These are phyloP conservation scores for Rutilus rutilus DNA, from an alignment of 2,113 vertebrate genomes.

Conservation along the genomic window DNA sequence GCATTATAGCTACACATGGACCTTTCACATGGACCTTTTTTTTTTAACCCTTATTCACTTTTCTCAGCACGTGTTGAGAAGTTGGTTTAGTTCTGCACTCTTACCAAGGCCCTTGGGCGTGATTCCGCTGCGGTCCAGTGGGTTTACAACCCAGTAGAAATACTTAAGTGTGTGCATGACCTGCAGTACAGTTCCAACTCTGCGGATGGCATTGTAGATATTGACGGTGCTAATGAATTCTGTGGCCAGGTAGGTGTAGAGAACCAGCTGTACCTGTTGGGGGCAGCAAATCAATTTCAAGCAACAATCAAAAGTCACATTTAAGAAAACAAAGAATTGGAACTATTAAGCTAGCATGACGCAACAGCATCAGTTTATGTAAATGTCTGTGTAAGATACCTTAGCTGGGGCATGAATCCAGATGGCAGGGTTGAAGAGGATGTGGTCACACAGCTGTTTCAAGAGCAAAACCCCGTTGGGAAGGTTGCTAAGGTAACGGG, in stretches of 20 bases:
- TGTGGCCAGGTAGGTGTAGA: conserved; percentile 94
- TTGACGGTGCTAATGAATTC: conserved; percentile 96
- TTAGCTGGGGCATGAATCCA: conserved; percentile 97
- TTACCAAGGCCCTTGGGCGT: conserved; percentile 89
- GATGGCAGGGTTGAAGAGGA: conserved; percentile 96
- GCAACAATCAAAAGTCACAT: conserved; percentile 24
- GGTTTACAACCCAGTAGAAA: conserved; percentile 96
- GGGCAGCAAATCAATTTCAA: conserved; percentile 30
- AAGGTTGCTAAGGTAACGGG: conserved; percentile 94
- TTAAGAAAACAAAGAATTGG: conserved; percentile 14
- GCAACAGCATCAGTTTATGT: conserved; percentile 5
- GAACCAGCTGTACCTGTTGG: conserved; percentile 86
- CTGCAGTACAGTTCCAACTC: conserved; percentile 93
- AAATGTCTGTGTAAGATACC: conserved; percentile 72
- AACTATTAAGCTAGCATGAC: not conserved
- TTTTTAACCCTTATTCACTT: conserved; percentile 1
- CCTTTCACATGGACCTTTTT: not conserved
- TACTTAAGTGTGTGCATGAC: conserved; percentile 96
- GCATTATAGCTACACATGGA: not conserved
- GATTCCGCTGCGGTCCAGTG: conserved; percentile 94
- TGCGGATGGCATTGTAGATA: conserved; percentile 92
- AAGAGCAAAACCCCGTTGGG: conserved; percentile 90
- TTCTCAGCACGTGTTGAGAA: not conserved
- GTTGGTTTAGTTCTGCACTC: conserved; percentile 31
- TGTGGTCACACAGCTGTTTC: conserved; percentile 96